phyloP scores from a whole-genome alignment of 2,113 vertebrate species.

The Saguinus imperator region DNA sequence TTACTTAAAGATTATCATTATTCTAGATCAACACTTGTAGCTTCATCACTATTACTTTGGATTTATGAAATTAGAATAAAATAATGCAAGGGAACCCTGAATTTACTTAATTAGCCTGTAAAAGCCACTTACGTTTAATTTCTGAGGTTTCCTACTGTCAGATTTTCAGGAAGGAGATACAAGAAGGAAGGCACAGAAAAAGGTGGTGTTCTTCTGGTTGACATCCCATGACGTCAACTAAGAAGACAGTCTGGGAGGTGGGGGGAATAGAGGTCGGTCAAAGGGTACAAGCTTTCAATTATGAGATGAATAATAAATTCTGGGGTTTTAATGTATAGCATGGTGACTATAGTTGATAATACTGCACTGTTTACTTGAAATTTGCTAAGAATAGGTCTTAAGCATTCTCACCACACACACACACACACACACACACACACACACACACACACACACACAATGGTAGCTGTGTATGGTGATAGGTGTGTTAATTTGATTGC shows the following conservation, averaged over 20 bases:
- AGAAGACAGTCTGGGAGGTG: background rate
- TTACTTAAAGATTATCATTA: constrained; percentile 29
- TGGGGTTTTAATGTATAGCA: background rate
- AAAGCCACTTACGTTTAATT: background rate
- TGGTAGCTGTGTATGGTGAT: background rate
- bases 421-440: background rate
- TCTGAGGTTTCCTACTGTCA: background rate
- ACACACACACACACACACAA: no score
- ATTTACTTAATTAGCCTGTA: background rate
- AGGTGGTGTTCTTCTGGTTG: background rate
- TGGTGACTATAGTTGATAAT: background rate
- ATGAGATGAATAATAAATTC: background rate
- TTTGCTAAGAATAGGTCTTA: background rate
- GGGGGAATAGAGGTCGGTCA: background rate
- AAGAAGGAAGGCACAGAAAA: background rate
- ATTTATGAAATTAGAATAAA: constrained; percentile 36
- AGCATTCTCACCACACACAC: background rate
- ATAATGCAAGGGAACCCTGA: background rate
- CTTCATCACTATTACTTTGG: background rate
- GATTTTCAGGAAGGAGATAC: background rate
- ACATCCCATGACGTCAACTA: background rate
- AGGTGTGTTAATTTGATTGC: background rate
- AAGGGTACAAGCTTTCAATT: background rate
- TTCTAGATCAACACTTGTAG: background rate
- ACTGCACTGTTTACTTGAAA: background rate